Base-by-base conservation (phyloP, 1,140 invertebrate genomes). In the Psilanteris sp. region DNA sequence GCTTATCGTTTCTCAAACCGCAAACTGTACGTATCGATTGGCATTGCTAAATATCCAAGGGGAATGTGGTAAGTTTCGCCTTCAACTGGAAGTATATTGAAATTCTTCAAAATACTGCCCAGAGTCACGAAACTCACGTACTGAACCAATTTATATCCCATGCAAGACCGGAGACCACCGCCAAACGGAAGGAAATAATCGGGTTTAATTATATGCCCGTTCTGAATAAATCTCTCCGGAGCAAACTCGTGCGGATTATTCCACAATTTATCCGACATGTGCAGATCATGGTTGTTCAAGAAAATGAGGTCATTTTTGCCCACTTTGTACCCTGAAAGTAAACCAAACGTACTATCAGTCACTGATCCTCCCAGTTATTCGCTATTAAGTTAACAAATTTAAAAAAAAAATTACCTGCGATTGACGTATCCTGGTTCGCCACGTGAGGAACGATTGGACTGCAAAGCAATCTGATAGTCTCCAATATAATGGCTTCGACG, bases 391-490 rank as follows among this genome's bases (percentile, higher is more conserved):
- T n/a, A n/a, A n/a, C n/a, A n/a, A n/a, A n/a, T n/a, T n/a, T n/a
- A n/a, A n/a, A n/a, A n/a, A n/a, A n/a, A 24, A 34, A 54, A 26
- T 79, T 66, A 88, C 86, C 95, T 44, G 91, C 90, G 27, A 97
- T 91, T 0, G 90, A 88, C 0, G 93, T 92, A 64, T 95, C 92
- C 67, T 93, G 91, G 11, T 92, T 95, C 0, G 96, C 94, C 0
- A 96, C 94, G 81, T 97, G 96, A 1, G 96, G 96, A 0, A 97
- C 96, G 52, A 97, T 96, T 0, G 96, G 96, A 0, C 96, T 97
- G 0, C 94, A 93, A 0, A 95, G 92, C 52, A 93, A 89, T 41
- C 96, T 87, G 0, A 97, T 88, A 0, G 93, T 91, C 88, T 97
- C 96, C 62, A 93, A 89, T 8, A 97, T 90, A 0, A 93, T 93